phyloP scores from a whole-genome alignment of 1,140 invertebrate genomes.

The Drosophila littoralis region DNA sequence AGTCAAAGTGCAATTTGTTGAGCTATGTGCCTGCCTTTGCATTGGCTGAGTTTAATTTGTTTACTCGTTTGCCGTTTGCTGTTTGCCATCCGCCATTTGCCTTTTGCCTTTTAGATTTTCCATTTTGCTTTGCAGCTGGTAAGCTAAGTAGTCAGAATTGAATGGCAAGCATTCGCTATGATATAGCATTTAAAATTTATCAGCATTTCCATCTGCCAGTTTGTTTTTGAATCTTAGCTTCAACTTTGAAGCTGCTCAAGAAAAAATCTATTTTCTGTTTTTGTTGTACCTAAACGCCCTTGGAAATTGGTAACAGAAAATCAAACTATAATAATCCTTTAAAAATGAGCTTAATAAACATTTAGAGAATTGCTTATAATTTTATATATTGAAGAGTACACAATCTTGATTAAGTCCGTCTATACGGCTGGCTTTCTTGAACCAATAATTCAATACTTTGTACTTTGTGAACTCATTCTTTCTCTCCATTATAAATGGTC shows the following conservation, averaged over 20 bases:
- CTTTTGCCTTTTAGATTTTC: conserved; percentile 14
- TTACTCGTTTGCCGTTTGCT: conserved; percentile 59
- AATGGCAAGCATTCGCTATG: conserved; percentile 15
- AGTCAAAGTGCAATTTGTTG: conserved; percentile 80
- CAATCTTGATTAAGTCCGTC: too few species aligned
- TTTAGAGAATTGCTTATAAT: too few species aligned
- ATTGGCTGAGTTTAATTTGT: conserved; percentile 73
- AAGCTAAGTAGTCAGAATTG: conserved; percentile 34
- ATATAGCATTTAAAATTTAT: conserved; percentile 28
- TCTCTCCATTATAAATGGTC: too few species aligned
- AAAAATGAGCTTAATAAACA: too few species aligned
- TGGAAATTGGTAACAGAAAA: too few species aligned
- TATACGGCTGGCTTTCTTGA: too few species aligned
- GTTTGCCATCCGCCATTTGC: conserved; percentile 24
- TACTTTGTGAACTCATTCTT: too few species aligned
- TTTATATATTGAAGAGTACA: too few species aligned
- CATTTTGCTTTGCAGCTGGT: conserved; percentile 13
- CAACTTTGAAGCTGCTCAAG: neutral
- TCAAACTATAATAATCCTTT: too few species aligned
- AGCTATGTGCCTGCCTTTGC: conserved; percentile 50
- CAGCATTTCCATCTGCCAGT: conserved; percentile 9
- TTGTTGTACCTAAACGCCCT: neutral
- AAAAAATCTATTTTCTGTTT: neutral
- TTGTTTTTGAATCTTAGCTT: neutral
- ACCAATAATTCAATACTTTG: too few species aligned